Evolutionary conservation across 1,140 invertebrate genomes (phyloP), one percentile per base, ranked within the genome.

Genomic region (Diorhabda elongata): DNA sequence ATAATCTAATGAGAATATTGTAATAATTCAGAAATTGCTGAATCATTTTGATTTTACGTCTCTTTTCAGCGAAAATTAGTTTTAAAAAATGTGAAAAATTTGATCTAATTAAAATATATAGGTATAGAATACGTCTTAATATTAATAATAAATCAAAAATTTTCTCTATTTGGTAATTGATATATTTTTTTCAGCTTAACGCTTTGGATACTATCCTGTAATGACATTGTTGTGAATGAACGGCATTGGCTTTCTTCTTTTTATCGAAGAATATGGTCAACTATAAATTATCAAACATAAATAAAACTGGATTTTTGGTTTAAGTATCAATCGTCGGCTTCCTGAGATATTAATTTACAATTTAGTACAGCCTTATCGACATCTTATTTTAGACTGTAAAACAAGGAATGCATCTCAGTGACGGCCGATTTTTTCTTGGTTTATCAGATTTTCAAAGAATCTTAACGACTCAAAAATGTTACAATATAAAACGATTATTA

Each of bases 261-360:
- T 52, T 9, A 52, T 52, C 47, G 47, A 52, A 52, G 47, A 52
- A 52, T 52, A 52, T 52, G 47, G 47, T 52, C 47, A 52, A n/a
- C 47, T 52, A 52, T 52, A 52, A 52, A 52, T 52, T 52, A 52
- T 52, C 47, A 52, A 52, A 52, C 47, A 52, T 52, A 52, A 52
- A 52, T 52, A 52, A 52, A 52, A 52, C 47, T 52, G 47, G 47
- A 52, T 52, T 52, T 52, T 52, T 52, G 47, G 6, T 52, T 52
- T 52, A 52, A 52, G 47, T 52, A 52, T 52, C 47, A 8, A 52
- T 52, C 2, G 47, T 4, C 47, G 47, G 47, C 47, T 52, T 52
- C 47, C 47, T 52, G 47, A 52, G 47, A 52, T 52, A 52, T 52
- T 52, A 52, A 52, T 52, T 52, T 52, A 52, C 47, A 52, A n/a